Percentiles rank a stretch among this genome's conserved stretches.
These are phyloP conservation scores for Nibea coibor DNA, from an alignment of 2,113 vertebrate species.

Conservation along the genomic window DNA sequence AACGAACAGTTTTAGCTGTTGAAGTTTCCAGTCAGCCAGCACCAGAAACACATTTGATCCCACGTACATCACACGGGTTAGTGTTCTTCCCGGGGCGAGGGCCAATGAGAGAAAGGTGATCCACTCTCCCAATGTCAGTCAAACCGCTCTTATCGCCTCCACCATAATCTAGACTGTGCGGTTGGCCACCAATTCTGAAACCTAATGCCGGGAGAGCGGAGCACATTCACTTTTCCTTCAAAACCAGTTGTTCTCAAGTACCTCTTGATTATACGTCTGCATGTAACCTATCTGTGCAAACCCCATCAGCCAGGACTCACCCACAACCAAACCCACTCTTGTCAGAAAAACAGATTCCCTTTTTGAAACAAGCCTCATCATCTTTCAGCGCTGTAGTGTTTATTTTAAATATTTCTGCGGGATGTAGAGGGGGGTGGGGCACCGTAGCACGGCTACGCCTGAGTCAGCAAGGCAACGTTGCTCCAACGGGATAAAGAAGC, in stretches of 20 bases:
- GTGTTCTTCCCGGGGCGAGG: constrained; percentile 21
- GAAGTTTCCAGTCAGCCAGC: background rate
- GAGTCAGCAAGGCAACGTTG: constrained; percentile 52
- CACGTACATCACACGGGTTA: constrained; percentile 19
- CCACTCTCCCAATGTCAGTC: constrained; percentile 58
- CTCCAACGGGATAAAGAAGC: constrained; percentile 78
- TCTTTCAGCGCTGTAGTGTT: constrained; percentile 49
- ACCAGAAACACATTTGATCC: constrained; percentile 39
- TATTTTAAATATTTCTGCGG: background rate
- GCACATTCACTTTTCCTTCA: constrained; percentile 65
- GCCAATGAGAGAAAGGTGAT: constrained; percentile 61
- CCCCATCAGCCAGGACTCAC: constrained; percentile 32
- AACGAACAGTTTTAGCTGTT: background rate
- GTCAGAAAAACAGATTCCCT: constrained; percentile 54
- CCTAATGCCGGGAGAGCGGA: constrained; percentile 46
- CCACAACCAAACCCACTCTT: constrained; percentile 36
- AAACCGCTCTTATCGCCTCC: constrained; percentile 75
- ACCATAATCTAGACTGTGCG: constrained; percentile 66
- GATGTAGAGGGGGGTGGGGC: background rate
- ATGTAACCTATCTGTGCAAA: constrained; percentile 67
- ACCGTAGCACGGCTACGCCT: background rate
- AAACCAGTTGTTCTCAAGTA: constrained; percentile 68
- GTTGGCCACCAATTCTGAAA: constrained; percentile 71
- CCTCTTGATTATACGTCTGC: constrained; percentile 70
- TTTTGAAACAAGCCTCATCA: constrained; percentile 63